A percentile compares a stretch with the other conserved stretches of the same genome.
Conservation (phyloP, 2,888 invertebrate genomes). For the Muscina levida region DNA sequence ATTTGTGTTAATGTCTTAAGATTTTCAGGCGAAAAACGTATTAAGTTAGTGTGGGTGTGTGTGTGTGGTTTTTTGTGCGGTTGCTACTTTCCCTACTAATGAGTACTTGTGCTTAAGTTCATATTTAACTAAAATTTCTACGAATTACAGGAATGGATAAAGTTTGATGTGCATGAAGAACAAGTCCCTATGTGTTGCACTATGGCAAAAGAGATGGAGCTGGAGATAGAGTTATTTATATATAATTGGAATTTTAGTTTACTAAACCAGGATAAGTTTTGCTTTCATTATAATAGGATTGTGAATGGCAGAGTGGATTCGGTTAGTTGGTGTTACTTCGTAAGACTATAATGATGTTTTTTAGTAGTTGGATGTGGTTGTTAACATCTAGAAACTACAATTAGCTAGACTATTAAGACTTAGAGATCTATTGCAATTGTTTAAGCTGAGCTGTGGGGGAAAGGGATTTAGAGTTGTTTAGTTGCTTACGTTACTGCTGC, state of each 20-base stretch:
- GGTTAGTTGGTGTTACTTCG: background rate
- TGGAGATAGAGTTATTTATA: slow-evolving; percentile 45
- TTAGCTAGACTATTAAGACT: too few species aligned
- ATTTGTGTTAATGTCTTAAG: slow-evolving; percentile 53
- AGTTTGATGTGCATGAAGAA: background rate
- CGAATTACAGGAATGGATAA: background rate
- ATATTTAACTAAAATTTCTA: background rate
- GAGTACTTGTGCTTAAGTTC: slow-evolving; percentile 9
- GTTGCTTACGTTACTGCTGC: too few species aligned
- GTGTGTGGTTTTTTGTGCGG: background rate
- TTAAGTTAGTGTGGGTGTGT: background rate
- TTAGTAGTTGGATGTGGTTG: slow-evolving; percentile 3
- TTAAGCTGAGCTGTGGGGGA: too few species aligned
- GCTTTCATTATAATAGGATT: background rate
- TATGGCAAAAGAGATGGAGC: too few species aligned
- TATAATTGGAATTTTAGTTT: slow-evolving; percentile 46
- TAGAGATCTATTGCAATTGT: too few species aligned
- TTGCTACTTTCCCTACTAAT: background rate
- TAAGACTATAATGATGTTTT: background rate
- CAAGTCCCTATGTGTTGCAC: slow-evolving; percentile 44
- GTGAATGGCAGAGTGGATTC: background rate
- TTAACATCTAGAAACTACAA: background rate
- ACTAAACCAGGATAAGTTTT: background rate
- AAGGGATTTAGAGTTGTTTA: too few species aligned
- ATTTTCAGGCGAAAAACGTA: background rate